These are phyloP conservation scores for Leptinotarsa texana DNA, from an alignment of 1,140 invertebrate species.

Conservation along the genomic window DNA sequence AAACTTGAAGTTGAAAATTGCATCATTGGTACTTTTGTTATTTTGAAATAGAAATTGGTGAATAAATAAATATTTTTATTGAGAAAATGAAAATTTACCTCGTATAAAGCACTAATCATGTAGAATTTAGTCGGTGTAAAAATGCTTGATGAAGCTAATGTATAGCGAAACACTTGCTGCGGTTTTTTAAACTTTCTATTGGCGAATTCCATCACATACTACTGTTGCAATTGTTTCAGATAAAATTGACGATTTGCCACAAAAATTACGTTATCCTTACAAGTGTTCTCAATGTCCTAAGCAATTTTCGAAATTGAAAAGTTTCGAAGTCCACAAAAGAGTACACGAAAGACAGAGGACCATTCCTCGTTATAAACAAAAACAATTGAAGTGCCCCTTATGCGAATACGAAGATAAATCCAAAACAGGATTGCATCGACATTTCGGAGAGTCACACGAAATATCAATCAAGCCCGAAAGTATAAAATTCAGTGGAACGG, in stretches of 20 bases:
- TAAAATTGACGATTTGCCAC: not conserved
- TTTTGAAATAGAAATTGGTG: too few species aligned
- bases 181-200: too few species aligned
- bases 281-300: not conserved
- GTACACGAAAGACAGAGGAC: not conserved
- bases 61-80: too few species aligned
- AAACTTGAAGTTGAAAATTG: too few species aligned
- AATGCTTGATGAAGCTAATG: too few species aligned
- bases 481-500: not conserved
- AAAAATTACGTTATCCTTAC: not conserved
- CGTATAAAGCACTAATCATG: too few species aligned
- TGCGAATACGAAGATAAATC: constrained; percentile 12
- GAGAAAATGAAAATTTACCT: too few species aligned
- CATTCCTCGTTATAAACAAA: not conserved
- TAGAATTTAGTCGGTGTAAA: too few species aligned
- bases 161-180: too few species aligned
- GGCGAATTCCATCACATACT: too few species aligned
- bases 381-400: constrained; percentile 20
- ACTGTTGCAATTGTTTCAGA: not conserved
- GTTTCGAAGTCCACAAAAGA: not conserved
- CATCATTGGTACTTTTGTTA: too few species aligned
- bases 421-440: constrained; percentile 14
- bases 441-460: constrained; percentile 17
- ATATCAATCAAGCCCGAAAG: not conserved
- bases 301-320: not conserved